Percentiles rank a stretch among this genome's conserved stretches.
phyloP scores from a whole-genome alignment of 2,888 invertebrate genomes.

The Chrysina gloriosa region DNA sequence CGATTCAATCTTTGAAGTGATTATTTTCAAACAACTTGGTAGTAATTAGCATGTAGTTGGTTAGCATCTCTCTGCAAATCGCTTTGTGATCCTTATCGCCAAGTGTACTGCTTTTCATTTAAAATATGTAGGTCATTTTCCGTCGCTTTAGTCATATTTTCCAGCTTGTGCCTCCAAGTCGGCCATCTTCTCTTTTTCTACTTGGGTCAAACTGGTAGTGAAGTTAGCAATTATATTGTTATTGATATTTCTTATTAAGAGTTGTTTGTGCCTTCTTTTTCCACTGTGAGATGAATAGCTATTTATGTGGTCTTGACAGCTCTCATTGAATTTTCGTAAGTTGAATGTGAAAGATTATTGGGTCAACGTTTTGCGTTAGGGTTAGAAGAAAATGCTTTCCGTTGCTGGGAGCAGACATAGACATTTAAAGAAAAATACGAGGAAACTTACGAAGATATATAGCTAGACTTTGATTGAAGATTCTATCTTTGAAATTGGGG shows the following conservation, averaged over 20 bases:
- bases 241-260: conserved; percentile 56
- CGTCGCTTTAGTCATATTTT: conserved; percentile 66
- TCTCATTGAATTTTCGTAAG: too few relatives aligned
- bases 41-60: conserved; percentile 48
- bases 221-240: conserved; percentile 60
- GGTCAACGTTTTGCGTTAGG: too few relatives aligned
- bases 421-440: too few relatives aligned
- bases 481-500: too few relatives aligned
- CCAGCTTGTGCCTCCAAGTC: conserved; percentile 62
- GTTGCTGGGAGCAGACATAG: too few relatives aligned
- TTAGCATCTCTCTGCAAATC: conserved; percentile 57
- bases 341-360: too few relatives aligned
- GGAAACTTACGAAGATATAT: too few relatives aligned
- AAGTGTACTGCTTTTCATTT: conserved; percentile 59
- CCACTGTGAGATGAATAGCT: conserved; percentile 56
- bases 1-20: conserved; percentile 68
- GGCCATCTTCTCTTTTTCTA: conserved; percentile 60
- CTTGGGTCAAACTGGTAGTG: conserved; percentile 57
- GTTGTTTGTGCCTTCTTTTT: conserved; percentile 60
- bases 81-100: conserved; percentile 59
- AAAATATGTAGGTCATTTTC: conserved; percentile 64
- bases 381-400: too few relatives aligned
- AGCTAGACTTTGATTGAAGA: too few relatives aligned
- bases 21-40: conserved; percentile 65
- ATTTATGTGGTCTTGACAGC: too few relatives aligned